Evolutionary conservation across 2,888 invertebrate genomes (phyloP).

Genomic region (Sesia bembeciformis): DNA sequence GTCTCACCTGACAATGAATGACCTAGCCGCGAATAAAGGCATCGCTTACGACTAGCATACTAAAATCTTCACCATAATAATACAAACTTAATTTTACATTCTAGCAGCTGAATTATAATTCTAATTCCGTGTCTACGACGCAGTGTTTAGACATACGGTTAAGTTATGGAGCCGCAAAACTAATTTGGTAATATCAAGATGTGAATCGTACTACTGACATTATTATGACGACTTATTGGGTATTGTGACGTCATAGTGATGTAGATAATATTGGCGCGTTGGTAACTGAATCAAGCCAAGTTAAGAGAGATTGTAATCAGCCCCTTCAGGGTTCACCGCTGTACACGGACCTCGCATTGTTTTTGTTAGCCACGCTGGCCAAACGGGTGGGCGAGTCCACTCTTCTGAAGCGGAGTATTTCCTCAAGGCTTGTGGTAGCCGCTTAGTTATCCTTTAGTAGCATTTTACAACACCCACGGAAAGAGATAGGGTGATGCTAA

Average conservation of each 20-base stretch:
- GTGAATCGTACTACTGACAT: not conserved
- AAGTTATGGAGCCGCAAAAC: not conserved
- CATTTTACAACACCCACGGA: too few species aligned
- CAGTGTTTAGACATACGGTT: not conserved
- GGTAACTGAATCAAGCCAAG: too few species aligned
- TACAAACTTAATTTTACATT: slow-evolving; percentile 1
- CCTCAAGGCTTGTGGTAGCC: too few species aligned
- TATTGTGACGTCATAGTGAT: not conserved
- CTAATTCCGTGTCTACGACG: not conserved
- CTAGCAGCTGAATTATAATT: not conserved
- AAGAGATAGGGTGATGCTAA: too few species aligned
- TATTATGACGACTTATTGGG: not conserved
- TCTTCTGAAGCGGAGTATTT: too few species aligned
- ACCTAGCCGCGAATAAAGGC: slow-evolving; percentile 13
- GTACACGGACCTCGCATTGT: too few species aligned
- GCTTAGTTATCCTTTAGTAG: too few species aligned
- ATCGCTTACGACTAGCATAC: slow-evolving; percentile 6
- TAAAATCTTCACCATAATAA: slow-evolving; percentile 4
- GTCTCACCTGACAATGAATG: slow-evolving; percentile 18
- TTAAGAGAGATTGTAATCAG: too few species aligned
- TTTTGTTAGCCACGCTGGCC: too few species aligned
- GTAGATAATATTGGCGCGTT: not conserved
- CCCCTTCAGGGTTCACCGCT: too few species aligned
- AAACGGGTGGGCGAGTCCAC: too few species aligned
- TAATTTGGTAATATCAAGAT: not conserved